phyloP scores from a whole-genome alignment of 2,888 invertebrate genomes.

The Apodemia duryi region DNA sequence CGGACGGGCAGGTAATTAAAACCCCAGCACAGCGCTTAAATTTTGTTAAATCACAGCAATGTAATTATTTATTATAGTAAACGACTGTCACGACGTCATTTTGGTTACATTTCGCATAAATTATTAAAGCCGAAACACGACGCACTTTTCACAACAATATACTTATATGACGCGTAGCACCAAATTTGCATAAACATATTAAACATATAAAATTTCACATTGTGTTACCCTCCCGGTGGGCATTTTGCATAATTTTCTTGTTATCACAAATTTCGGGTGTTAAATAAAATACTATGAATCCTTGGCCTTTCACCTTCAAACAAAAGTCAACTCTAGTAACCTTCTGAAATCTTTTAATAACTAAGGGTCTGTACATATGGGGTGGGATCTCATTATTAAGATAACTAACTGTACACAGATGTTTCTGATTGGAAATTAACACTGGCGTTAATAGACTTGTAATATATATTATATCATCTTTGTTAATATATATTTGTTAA shows the following conservation, averaged over 20 bases:
- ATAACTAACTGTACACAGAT: too few species aligned
- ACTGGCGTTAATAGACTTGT: too few species aligned
- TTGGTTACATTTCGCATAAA: not conserved
- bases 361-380: too few species aligned
- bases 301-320: not conserved
- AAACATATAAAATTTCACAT: slow-evolving; percentile 1
- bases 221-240: not conserved
- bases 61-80: too few species aligned
- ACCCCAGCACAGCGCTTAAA: too few species aligned
- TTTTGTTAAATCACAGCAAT: too few species aligned
- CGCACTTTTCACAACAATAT: not conserved
- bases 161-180: not conserved
- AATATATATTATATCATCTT: too few species aligned
- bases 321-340: not conserved
- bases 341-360: not conserved
- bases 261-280: not conserved
- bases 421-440: too few species aligned
- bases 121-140: not conserved
- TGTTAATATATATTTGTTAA: too few species aligned
- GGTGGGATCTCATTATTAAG: too few species aligned
- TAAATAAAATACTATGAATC: not conserved
- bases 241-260: slow-evolving; percentile 4
- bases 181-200: slow-evolving; percentile 1
- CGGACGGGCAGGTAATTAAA: too few species aligned
- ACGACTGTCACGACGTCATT: not conserved